Base-by-base conservation (phyloP, 1,140 invertebrate genomes). In the Onthophagus taurus region DNA sequence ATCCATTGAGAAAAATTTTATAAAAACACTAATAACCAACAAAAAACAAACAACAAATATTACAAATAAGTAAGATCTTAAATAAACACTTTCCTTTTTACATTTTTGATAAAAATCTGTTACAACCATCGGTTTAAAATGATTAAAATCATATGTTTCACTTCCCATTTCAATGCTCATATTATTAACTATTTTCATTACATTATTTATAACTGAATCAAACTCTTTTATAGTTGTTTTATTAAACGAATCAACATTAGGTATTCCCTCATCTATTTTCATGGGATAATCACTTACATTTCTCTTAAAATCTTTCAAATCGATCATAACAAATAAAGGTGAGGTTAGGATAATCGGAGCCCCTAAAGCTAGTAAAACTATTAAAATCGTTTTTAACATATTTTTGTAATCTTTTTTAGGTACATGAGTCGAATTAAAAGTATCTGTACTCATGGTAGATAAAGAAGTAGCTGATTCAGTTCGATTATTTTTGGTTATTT, bases 101-200 rank as follows among this genome's bases (percentile, higher is more conserved):
- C 51, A 53, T 2, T 12, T 31, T 4, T 34, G 21, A n/a, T 7
- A 21, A 14, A 38, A 14, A 1, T 42, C 14, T 7, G 20, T 1
- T 4, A 11, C 4, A 20, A 21, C 18, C n/a, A n/a, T 34, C 2
- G 16, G 2, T 11, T 6, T 17, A 20, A 6, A 37, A 11, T 37
- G 7, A 37, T 6, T 4, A n/a, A 21, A 13, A 19, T 11, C 7
- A 13, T 42, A 45, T 45, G 3, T 36, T 34, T 12, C 41, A 14
- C 8, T 34, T 39, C 19, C 38, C 43, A n/a, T 36, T n/a, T 14
- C 45, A 41, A n/a, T n/a, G 30, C 45, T 34, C n/a, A 35, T 31
- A 47, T 31, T 18, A 31, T 45, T 53, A 4, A 53, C 42, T 3
- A 53, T 53, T 11, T 42, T 26, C 31, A 51, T 51, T 9, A 53